These are phyloP conservation scores for Parnassius apollo DNA, from an alignment of 2,888 invertebrate species.

Conservation along the genomic window DNA sequence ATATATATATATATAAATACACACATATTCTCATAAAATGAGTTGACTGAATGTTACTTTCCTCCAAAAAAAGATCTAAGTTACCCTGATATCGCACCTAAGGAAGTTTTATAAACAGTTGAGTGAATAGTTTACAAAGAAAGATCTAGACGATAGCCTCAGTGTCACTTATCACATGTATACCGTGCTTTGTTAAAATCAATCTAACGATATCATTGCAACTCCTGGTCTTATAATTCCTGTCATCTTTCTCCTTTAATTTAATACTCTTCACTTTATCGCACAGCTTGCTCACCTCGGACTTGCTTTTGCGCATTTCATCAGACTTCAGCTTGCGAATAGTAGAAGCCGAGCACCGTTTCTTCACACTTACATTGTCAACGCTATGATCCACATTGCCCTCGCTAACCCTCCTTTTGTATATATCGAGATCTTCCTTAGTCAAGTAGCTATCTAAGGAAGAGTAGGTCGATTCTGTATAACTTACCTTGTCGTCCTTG, in stretches of 20 bases:
- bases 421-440: conserved; percentile 65
- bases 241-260: conserved; percentile 57
- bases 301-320: conserved; percentile 70
- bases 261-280: conserved; percentile 73
- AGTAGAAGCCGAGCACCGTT: conserved; percentile 64
- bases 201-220: conserved; percentile 85
- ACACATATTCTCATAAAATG: too few species aligned
- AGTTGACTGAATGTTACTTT: too few species aligned
- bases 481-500: conserved; percentile 65
- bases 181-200: conserved; percentile 88
- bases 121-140: not conserved
- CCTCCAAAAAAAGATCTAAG: too few species aligned
- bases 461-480: conserved; percentile 53
- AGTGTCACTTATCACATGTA: conserved; percentile 89
- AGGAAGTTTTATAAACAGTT: not conserved
- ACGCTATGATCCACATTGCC: conserved; percentile 52
- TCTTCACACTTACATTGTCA: conserved; percentile 44
- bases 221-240: conserved; percentile 68
- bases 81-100: too few species aligned
- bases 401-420: conserved; percentile 64
- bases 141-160: conserved; percentile 84
- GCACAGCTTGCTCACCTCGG: conserved; percentile 76
- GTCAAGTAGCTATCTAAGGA: conserved; percentile 81
- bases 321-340: conserved; percentile 64
- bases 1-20: too few species aligned